phyloP scores from a whole-genome alignment of 2,113 vertebrate genomes.

The Chionis minor region DNA sequence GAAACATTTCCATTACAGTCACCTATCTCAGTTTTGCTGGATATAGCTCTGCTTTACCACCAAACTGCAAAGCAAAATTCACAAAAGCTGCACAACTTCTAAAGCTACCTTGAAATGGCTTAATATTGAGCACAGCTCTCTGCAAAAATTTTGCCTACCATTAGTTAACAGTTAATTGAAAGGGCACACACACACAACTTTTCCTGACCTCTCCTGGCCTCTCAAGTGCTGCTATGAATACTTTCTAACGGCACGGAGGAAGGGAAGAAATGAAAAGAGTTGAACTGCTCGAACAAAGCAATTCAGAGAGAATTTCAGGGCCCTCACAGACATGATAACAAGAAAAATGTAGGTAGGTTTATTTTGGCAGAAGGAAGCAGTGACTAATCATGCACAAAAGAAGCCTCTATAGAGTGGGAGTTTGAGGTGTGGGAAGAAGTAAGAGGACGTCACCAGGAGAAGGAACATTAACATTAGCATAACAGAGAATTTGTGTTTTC shows the following conservation, averaged over 20 bases:
- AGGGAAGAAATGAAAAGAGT: neutral
- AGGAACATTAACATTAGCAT: neutral
- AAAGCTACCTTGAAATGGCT: neutral
- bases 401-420: neutral
- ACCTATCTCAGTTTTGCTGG: neutral
- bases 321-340: neutral
- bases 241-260: neutral
- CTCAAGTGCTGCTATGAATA: neutral
- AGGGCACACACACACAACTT: neutral
- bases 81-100: neutral
- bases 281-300: neutral
- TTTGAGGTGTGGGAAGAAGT: neutral
- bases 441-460: neutral
- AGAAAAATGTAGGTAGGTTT: neutral
- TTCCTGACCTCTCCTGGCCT: neutral
- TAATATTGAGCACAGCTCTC: neutral
- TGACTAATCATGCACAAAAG: neutral
- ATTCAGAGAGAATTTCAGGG: neutral
- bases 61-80: neutral
- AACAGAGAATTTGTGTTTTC: neutral
- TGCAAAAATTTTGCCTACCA: neutral
- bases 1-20: neutral
- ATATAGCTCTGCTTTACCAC: neutral
- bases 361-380: conserved; percentile 1
- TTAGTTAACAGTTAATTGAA: neutral